These are phyloP conservation scores for Malurus leucopterus DNA, from an alignment of 2,797 vertebrate genomes.

Conservation along the genomic window DNA sequence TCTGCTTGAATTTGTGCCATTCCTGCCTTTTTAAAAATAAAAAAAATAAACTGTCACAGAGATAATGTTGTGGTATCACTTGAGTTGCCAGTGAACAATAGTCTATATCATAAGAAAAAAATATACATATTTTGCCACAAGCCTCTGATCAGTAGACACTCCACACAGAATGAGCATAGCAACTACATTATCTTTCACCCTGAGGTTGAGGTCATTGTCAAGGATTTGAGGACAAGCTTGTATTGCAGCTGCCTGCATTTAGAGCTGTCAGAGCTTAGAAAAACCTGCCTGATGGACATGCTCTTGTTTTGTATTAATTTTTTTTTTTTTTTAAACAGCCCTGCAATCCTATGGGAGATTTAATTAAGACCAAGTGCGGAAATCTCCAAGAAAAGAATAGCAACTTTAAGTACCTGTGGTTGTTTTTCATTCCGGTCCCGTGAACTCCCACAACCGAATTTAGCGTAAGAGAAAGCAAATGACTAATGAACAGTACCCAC, in stretches of 20 bases:
- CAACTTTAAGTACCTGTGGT: constrained; percentile 12
- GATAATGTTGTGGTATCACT: constrained; percentile 54
- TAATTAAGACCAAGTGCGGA: constrained; percentile 33
- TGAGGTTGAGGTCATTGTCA: constrained; percentile 67
- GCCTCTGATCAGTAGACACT: constrained; percentile 62
- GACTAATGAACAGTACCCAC: background rate
- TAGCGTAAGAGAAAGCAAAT: background rate
- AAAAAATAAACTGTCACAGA: constrained; percentile 38
- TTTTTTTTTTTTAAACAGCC: constrained; percentile 13
- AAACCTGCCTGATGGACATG: constrained; percentile 56
- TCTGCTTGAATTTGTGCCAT: constrained; percentile 12
- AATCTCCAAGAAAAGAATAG: constrained; percentile 2
- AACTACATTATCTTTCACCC: constrained; percentile 72
- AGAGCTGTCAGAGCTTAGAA: constrained; percentile 63
- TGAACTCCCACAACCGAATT: background rate
- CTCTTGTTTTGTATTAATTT: constrained; percentile 32
- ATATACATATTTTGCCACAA: constrained; percentile 56
- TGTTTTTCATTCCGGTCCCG: background rate
- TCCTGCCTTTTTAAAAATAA: constrained; percentile 16
- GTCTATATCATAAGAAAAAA: constrained; percentile 52
- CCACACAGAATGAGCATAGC: constrained; percentile 55
- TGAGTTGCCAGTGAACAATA: constrained; percentile 48
- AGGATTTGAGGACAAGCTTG: constrained; percentile 68
- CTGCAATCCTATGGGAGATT: constrained; percentile 35
- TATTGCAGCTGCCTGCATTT: constrained; percentile 66